Evolutionary conservation across 2,888 invertebrate species (phyloP).

Genomic region (Helobdella robusta): DNA sequence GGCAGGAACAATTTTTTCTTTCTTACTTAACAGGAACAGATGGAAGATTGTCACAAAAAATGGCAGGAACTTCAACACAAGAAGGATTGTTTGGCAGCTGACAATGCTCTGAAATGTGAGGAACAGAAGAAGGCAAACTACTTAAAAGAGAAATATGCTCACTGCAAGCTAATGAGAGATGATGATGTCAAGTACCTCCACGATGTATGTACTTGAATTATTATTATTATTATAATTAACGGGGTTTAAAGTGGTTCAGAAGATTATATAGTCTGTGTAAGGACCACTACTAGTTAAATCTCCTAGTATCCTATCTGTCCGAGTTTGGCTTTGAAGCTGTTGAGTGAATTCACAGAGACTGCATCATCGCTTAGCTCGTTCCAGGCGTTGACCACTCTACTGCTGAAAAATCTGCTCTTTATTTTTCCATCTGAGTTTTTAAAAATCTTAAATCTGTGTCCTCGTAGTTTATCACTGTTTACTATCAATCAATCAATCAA

Average conservation of each 20-base stretch:
- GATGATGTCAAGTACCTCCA: slow-evolving; percentile 16
- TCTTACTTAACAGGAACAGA: not conserved
- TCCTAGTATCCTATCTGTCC: too few species aligned
- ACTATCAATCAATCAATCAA: too few species aligned
- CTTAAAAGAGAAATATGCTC: not conserved
- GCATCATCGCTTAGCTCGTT: too few species aligned
- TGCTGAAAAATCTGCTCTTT: too few species aligned
- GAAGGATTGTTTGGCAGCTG: slow-evolving; percentile 5
- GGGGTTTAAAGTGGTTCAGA: too few species aligned
- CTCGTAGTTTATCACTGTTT: too few species aligned
- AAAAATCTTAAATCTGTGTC: too few species aligned
- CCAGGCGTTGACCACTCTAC: too few species aligned
- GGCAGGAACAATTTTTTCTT: too few species aligned
- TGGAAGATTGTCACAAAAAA: not conserved
- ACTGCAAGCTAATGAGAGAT: slow-evolving; percentile 12
- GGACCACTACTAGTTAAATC: not conserved
- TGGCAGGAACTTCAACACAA: not conserved
- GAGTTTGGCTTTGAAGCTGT: too few species aligned
- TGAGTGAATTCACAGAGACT: too few species aligned
- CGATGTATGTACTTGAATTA: not conserved
- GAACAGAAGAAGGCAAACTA: slow-evolving; percentile 17
- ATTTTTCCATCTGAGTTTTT: too few species aligned
- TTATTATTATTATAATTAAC: not conserved
- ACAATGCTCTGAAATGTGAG: not conserved
- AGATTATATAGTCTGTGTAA: not conserved